Base-by-base conservation (phyloP, 1,140 invertebrate species). In the Ylistrum balloti region DNA sequence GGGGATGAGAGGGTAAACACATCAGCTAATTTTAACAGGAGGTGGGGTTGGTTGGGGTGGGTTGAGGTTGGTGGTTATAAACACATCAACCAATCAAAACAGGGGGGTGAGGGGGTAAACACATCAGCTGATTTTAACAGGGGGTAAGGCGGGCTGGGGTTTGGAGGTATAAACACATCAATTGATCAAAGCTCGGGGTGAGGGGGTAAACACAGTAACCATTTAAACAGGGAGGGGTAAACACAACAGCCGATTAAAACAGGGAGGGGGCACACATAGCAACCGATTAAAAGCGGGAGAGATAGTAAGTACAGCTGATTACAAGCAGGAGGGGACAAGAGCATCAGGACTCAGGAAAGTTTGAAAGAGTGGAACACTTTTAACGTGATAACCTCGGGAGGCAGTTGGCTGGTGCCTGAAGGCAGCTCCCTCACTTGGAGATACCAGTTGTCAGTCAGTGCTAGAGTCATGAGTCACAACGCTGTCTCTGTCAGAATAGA, bases 231-330 rank as follows among this genome's bases (percentile, higher is more conserved):
- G 45, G 45, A 56, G 3, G 45, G 45, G 45, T 9, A n/a, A 74
- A 74, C 56, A 74, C 56, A 74, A 11, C 56, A 28, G 56, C 9
- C 56, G 56, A n/a, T 74, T 56, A 56, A 56, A 56, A 56, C 56
- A 17, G 22, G 56, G 56, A 74, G 56, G 56, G 56, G 56, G 56
- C 56, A 28, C 17, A 56, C n/a, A n/a, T n/a, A n/a, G n/a, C n/a
- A 38, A 13, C 5, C 35, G 35, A 38, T 38, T 38, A 7, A 38
- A 13, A 13, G 13, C 5, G 35, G 35, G n/a, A n/a, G n/a, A 13
- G 35, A 7, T 7, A 5, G 45, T 48, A 48, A 48, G 45, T 48
- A 48, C 5, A 48, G 22, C 45, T 48, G 45, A 48, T 48, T 48
- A 48, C 11, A n/a, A 28, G 56, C 56, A 74, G 56, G 56, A 74